A percentile compares a stretch with the other conserved stretches of the same genome.
Evolutionary conservation across 2,888 invertebrate genomes (phyloP).

Genomic region (Anticlea derivata): DNA sequence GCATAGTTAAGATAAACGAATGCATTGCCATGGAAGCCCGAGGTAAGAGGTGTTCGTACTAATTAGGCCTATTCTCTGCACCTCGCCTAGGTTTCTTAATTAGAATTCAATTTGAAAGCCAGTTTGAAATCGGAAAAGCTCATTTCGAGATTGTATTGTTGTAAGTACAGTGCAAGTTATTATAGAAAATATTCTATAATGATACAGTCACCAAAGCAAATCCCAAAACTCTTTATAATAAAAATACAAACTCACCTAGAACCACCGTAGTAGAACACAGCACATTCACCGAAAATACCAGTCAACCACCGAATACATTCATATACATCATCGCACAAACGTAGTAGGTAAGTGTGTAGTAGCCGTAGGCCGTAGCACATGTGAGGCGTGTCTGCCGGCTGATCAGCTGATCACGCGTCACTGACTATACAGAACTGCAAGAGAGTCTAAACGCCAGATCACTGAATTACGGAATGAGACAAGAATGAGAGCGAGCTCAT

Average conservation of each 20-base stretch:
- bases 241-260: conserved; percentile 54
- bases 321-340: conserved; percentile 66
- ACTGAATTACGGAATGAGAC: background rate
- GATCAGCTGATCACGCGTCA: conserved; percentile 64
- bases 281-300: conserved; percentile 53
- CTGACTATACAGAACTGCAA: background rate
- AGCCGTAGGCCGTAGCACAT: conserved; percentile 65
- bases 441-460: conserved; percentile 4
- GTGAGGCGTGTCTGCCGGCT: conserved; percentile 63
- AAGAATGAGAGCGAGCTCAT: conserved; percentile 7
- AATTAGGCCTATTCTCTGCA: conserved; percentile 10
- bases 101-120: background rate
- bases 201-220: too few species aligned
- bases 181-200: too few species aligned
- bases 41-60: conserved; percentile 4
- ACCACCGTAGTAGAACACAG: conserved; percentile 47
- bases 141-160: too few species aligned
- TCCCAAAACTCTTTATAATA: too few species aligned
- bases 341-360: conserved; percentile 61
- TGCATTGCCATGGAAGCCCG: conserved; percentile 9
- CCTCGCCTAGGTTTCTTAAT: background rate
- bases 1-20: conserved; percentile 46
- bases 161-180: too few species aligned
- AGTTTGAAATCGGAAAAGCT: background rate
- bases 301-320: conserved; percentile 69